Percentiles rank a stretch among this genome's conserved stretches.
These are phyloP conservation scores for Bombus difficillimus DNA, from an alignment of 1,140 invertebrate species.

Conservation along the genomic window DNA sequence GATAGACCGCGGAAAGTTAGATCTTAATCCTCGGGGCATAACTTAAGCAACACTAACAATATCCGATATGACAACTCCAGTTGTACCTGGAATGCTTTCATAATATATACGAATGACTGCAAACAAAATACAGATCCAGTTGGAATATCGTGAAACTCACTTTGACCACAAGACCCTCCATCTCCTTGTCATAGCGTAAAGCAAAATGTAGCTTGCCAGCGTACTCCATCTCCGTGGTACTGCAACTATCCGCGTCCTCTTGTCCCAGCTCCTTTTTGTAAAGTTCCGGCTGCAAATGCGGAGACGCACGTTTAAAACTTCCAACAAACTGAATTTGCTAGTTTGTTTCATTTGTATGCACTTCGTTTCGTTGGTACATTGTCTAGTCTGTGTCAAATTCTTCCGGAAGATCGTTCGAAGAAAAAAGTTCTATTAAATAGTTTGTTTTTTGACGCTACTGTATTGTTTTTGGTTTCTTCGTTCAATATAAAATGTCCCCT, in stretches of 20 bases:
- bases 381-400: background rate
- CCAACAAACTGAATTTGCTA: background rate
- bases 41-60: background rate
- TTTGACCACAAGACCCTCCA: conserved; percentile 89
- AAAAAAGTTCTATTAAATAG: background rate
- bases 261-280: conserved; percentile 89
- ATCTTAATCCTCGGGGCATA: background rate
- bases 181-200: conserved; percentile 89
- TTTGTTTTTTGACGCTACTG: background rate
- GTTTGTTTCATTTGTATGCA: conserved; percentile 4
- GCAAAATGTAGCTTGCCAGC: conserved; percentile 91
- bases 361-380: background rate
- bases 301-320: background rate
- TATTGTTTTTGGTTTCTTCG: background rate
- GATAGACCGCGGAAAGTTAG: background rate
- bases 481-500: no score
- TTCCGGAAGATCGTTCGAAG: no score
- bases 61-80: background rate
- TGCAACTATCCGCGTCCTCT: conserved; percentile 88
- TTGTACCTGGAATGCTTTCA: background rate
- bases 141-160: conserved; percentile 79
- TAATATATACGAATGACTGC: background rate
- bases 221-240: conserved; percentile 87
- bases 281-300: conserved; percentile 87
- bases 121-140: background rate